Percentiles rank a stretch among this genome's conserved stretches.
Conservation (phyloP, 2,888 invertebrate genomes). For the Dicyrtoma fusca region DNA sequence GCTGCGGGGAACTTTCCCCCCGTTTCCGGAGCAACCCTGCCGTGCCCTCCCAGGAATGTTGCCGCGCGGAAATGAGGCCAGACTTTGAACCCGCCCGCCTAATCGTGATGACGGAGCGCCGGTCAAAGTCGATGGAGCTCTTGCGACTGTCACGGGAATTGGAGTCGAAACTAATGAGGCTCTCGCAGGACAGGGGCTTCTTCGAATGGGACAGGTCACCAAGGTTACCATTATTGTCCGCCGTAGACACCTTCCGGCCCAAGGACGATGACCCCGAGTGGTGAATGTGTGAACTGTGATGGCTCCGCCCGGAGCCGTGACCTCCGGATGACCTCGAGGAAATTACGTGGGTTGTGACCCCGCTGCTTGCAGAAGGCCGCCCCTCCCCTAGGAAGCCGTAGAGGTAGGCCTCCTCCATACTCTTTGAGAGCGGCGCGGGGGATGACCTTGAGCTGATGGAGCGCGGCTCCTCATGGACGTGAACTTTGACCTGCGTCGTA, state of each 20-base stretch:
- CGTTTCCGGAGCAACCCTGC: background rate
- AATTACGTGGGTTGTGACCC: background rate
- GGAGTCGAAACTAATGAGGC: constrained; percentile 59
- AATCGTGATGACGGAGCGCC: constrained; percentile 58
- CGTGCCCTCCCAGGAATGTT: constrained; percentile 43
- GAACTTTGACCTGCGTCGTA: constrained; percentile 55
- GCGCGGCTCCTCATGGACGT: constrained; percentile 55
- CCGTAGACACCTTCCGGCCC: background rate
- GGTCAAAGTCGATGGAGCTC: constrained; percentile 62
- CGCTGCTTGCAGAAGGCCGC: constrained; percentile 13
- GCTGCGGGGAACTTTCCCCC: constrained; percentile 44
- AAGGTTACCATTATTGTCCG: no score
- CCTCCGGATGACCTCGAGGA: background rate
- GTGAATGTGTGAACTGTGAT: background rate
- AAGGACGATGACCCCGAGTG: constrained; percentile 10
- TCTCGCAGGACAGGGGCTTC: constrained; percentile 64
- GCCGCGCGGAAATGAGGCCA: constrained; percentile 37
- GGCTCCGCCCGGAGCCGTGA: background rate
- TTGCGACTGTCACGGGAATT: constrained; percentile 62
- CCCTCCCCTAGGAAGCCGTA: constrained; percentile 48
- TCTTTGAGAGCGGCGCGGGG: constrained; percentile 52
- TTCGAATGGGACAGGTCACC: constrained; percentile 29
- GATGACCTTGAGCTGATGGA: constrained; percentile 46
- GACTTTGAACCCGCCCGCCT: constrained; percentile 52
- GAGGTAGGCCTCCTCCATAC: constrained; percentile 52